phyloP scores from a whole-genome alignment of 2,888 invertebrate species.

The Ceraclea dissimilis region DNA sequence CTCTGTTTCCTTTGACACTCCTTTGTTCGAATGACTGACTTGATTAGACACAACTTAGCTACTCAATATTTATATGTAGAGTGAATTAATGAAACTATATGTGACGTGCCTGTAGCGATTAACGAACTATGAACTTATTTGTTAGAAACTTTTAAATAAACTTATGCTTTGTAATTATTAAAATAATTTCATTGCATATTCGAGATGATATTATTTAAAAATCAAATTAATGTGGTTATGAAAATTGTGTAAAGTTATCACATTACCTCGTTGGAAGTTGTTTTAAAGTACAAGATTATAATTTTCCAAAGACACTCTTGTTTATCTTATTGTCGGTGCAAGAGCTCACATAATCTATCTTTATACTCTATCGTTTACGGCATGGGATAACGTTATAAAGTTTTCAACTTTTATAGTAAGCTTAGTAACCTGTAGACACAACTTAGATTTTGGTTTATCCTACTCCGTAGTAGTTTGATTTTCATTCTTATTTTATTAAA shows the following conservation, averaged over 20 bases:
- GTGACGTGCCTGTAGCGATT: constrained; percentile 6
- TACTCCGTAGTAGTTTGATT: background rate
- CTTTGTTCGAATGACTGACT: background rate
- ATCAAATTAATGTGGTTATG: too few species aligned
- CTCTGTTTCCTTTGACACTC: background rate
- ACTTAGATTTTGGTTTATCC: background rate
- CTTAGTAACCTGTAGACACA: background rate
- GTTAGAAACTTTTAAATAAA: constrained; percentile 10
- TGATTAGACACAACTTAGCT: constrained; percentile 19
- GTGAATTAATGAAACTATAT: background rate
- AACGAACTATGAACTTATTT: constrained; percentile 12
- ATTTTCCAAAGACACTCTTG: background rate
- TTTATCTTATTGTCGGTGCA: background rate
- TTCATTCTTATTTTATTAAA: background rate
- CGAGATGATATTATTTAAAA: too few species aligned
- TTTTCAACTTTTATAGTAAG: background rate
- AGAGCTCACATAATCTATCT: background rate
- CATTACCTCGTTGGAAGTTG: background rate
- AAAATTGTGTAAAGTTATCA: too few species aligned
- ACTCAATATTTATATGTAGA: constrained; percentile 15
- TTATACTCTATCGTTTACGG: background rate
- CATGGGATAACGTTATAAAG: background rate
- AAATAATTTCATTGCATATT: too few species aligned
- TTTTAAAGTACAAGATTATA: background rate
- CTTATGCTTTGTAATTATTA: too few species aligned